Conservation (phyloP, 2,888 invertebrate species). For the Campoplex capitator region DNA sequence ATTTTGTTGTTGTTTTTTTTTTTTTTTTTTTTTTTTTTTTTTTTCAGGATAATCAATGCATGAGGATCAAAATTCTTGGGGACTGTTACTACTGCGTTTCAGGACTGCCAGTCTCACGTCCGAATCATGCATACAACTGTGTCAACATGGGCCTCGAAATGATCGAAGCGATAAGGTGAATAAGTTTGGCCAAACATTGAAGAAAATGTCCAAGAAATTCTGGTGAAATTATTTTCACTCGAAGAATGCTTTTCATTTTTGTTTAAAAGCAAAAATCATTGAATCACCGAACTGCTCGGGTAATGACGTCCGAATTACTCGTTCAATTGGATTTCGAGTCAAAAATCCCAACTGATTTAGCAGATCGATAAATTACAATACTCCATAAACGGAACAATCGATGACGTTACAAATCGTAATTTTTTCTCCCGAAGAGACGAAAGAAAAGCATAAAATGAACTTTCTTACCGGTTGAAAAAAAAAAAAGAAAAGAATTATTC, state of each 20-base stretch:
- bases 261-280: neutral
- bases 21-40: neutral
- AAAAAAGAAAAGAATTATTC: neutral
- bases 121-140: slow-evolving; percentile 97
- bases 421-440: neutral
- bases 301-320: too few species aligned
- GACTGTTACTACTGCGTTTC: slow-evolving; percentile 99
- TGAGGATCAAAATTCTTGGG: slow-evolving; percentile 97
- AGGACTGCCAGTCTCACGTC: slow-evolving; percentile 95
- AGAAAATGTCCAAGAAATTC: neutral
- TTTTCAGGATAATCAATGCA: slow-evolving; percentile 95
- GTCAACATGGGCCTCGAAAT: slow-evolving; percentile 98
- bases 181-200: neutral
- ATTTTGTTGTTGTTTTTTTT: too few species aligned
- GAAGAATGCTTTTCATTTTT: neutral
- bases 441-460: neutral
- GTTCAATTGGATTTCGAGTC: too few species aligned
- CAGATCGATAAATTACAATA: neutral
- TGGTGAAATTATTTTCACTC: neutral
- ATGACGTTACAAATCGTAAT: neutral
- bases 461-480: neutral
- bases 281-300: too few species aligned
- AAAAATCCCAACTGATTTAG: neutral
- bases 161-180: slow-evolving; percentile 96
- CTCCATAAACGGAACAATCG: neutral